phyloP scores from a whole-genome alignment of 2,888 invertebrate genomes.

The Diloba caeruleocephala region DNA sequence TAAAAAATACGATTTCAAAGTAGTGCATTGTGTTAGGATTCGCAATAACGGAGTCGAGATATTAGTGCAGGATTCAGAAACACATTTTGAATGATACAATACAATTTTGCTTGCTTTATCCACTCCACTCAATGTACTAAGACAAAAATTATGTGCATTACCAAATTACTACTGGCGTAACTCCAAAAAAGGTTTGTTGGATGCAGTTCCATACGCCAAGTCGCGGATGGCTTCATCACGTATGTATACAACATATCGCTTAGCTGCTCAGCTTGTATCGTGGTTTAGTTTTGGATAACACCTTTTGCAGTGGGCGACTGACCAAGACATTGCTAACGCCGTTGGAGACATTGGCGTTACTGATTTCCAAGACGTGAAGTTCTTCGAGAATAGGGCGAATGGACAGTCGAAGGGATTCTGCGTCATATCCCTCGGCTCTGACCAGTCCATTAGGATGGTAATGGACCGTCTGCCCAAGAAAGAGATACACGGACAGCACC shows the following conservation, averaged over 20 bases:
- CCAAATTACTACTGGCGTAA: constrained; percentile 13
- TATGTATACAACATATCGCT: constrained; percentile 49
- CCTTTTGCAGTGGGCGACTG: constrained; percentile 97
- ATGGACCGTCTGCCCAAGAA: constrained; percentile 98
- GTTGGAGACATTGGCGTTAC: constrained; percentile 95
- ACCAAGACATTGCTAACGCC: constrained; percentile 98
- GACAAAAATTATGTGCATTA: constrained; percentile 31
- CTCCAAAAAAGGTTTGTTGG: constrained; percentile 58
- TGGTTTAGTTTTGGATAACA: constrained; percentile 77
- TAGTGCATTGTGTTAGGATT: constrained; percentile 24
- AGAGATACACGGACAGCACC: constrained; percentile 98
- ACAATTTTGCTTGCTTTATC: constrained; percentile 25
- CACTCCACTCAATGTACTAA: constrained; percentile 22
- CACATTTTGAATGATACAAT: constrained; percentile 36
- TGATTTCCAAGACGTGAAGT: constrained; percentile 99
- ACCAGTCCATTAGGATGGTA: constrained; percentile 95
- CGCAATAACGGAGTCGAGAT: constrained; percentile 18
- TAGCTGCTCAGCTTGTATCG: constrained; percentile 54
- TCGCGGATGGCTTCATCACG: constrained; percentile 52
- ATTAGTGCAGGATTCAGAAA: constrained; percentile 34
- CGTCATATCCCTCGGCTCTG: constrained; percentile 97
- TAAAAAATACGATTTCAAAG: constrained; percentile 17
- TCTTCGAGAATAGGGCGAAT: constrained; percentile 99
- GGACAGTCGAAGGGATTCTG: constrained; percentile 99
- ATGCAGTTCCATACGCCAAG: constrained; percentile 41